Evolutionary conservation across 2,113 vertebrate genomes (phyloP).

Genomic region (Sterrhoptilus dennistouni): DNA sequence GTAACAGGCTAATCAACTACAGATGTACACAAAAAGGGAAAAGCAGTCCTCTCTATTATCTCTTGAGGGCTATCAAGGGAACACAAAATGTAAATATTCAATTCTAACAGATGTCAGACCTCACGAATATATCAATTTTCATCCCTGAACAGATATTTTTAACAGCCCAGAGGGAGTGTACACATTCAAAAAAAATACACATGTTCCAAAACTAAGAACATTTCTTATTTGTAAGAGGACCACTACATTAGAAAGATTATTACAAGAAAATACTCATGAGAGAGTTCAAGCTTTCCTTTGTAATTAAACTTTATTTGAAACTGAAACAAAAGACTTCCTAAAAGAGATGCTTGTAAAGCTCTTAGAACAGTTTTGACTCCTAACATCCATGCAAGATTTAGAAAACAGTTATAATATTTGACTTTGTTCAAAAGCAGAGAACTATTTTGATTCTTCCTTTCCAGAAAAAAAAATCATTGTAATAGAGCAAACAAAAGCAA

Average conservation of each 20-base stretch:
- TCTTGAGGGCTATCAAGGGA: conserved; percentile 14
- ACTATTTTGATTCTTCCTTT: neutral
- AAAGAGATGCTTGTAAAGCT: conserved; percentile 11
- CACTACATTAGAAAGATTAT: conserved; percentile 24
- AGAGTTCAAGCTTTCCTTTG: conserved; percentile 32
- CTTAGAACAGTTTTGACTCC: neutral
- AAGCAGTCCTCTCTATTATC: neutral
- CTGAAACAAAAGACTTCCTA: conserved; percentile 20
- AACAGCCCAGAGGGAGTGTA: neutral
- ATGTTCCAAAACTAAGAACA: neutral
- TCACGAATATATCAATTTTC: conserved; percentile 45
- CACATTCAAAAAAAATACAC: conserved; percentile 7
- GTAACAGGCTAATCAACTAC: neutral
- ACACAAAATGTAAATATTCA: conserved; percentile 35
- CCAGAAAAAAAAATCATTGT: neutral
- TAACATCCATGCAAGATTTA: neutral
- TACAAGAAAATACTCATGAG: conserved; percentile 18
- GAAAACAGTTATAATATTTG: neutral
- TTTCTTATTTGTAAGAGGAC: conserved; percentile 31
- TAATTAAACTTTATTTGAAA: conserved; percentile 66
- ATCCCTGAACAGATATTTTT: conserved; percentile 21
- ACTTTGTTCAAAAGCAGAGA: neutral
- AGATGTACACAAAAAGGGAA: neutral
- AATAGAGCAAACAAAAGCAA: neutral
- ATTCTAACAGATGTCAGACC: conserved; percentile 34